A percentile compares a stretch with the other conserved stretches of the same genome.
Conservation (phyloP, 2,797 vertebrate species). For the Liparis tanakae region DNA sequence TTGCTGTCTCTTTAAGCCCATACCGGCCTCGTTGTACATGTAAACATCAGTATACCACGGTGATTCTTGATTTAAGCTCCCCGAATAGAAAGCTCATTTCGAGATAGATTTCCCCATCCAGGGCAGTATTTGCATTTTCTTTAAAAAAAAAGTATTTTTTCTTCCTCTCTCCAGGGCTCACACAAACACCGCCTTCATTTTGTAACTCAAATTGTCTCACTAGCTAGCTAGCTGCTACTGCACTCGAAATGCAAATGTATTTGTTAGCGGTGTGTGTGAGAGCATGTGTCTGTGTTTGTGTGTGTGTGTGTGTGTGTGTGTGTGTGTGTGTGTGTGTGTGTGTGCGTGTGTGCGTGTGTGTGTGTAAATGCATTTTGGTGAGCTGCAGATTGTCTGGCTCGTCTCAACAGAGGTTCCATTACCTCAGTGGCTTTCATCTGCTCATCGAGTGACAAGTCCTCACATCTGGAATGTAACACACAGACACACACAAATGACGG, state of each 20-base stretch:
- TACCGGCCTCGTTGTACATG: slow-evolving; percentile 20
- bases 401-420: slow-evolving; percentile 86
- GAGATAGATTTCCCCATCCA: slow-evolving; percentile 87
- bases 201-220: slow-evolving; percentile 73
- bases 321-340: slow-evolving; percentile 35
- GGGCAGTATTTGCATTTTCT: slow-evolving; percentile 84
- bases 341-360: slow-evolving; percentile 16
- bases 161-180: slow-evolving; percentile 77
- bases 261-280: slow-evolving; percentile 16
- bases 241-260: slow-evolving; percentile 74
- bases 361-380: slow-evolving; percentile 83
- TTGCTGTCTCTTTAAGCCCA: slow-evolving; percentile 5
- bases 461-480: slow-evolving; percentile 45
- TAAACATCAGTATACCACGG: slow-evolving; percentile 69
- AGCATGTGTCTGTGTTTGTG: no score
- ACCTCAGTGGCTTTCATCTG: slow-evolving; percentile 77
- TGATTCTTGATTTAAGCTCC: slow-evolving; percentile 88
- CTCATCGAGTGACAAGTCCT: slow-evolving; percentile 63
- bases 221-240: slow-evolving; percentile 72
- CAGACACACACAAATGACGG: slow-evolving; percentile 36
- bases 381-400: slow-evolving; percentile 85
- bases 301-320: slow-evolving; percentile 19
- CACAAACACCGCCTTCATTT: slow-evolving; percentile 85
- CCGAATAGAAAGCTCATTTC: slow-evolving; percentile 91
- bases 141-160: slow-evolving; percentile 62